A percentile compares a stretch with the other conserved stretches of the same genome.
Conservation (phyloP, 2,888 invertebrate genomes). For the Hirtodrosophila trivittata region DNA sequence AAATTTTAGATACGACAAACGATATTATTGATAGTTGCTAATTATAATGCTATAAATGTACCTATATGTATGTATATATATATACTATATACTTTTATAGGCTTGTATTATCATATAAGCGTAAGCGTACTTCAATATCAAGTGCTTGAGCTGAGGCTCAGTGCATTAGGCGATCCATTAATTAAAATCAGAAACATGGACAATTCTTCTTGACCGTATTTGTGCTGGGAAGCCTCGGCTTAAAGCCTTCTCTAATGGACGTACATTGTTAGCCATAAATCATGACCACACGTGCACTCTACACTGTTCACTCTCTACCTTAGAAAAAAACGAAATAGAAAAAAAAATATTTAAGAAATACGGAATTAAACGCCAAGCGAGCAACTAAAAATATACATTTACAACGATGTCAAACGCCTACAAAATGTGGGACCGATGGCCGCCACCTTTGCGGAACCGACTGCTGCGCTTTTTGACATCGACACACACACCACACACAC, state of each 20-base stretch:
- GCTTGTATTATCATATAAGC: constrained; percentile 10
- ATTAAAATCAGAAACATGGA: constrained; percentile 57
- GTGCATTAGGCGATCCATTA: constrained; percentile 55
- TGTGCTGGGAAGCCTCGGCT: constrained; percentile 60
- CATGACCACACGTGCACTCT: constrained; percentile 64
- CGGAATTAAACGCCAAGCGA: constrained; percentile 55
- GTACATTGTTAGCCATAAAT: constrained; percentile 73
- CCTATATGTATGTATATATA: background rate
- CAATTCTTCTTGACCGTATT: constrained; percentile 57
- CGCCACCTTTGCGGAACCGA: constrained; percentile 63
- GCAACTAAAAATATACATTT: constrained; percentile 46
- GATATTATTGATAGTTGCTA: no score
- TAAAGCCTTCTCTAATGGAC: constrained; percentile 74
- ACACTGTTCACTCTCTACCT: constrained; percentile 37
- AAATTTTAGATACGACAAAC: no score
- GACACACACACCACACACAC: constrained; percentile 2
- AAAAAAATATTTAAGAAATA: constrained; percentile 50
- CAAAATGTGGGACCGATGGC: constrained; percentile 67
- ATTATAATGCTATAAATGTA: no score
- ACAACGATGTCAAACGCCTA: constrained; percentile 66
- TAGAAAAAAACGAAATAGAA: constrained; percentile 23
- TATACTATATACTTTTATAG: background rate
- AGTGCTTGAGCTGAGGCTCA: constrained; percentile 37
- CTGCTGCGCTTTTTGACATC: constrained; percentile 55
- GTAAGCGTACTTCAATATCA: constrained; percentile 12